Percentiles rank a stretch among this genome's conserved stretches.
Evolutionary conservation across 2,797 vertebrate species (phyloP).

Genomic region (Vultur gryphus): DNA sequence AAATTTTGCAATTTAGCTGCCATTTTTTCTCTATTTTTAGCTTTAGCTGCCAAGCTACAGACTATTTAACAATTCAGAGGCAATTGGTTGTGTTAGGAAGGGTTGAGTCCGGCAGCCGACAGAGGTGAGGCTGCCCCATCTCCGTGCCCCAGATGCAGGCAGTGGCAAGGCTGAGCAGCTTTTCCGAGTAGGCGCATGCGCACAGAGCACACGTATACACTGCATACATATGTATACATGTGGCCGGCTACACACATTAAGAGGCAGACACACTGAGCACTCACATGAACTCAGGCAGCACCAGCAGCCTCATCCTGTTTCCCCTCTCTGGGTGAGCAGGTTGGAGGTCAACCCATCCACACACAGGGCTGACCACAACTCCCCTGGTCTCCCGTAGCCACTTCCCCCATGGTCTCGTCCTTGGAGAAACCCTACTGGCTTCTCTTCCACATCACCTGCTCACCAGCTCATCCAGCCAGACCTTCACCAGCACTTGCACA

Average conservation of each 20-base stretch:
- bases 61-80: background rate
- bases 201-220: background rate
- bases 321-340: background rate
- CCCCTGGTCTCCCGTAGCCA: background rate
- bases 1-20: background rate
- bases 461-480: background rate
- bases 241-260: fast-evolving
- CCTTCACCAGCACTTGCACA: background rate
- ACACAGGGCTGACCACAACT: background rate
- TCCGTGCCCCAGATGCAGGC: background rate
- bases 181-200: background rate
- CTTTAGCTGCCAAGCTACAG: background rate
- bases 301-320: background rate
- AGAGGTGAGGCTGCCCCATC: background rate
- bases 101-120: fast-evolving
- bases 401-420: fast-evolving
- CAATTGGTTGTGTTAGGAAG: background rate
- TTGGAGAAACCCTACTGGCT: background rate
- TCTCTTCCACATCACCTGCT: background rate
- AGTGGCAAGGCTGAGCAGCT: background rate
- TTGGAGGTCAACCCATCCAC: background rate
- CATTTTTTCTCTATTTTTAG: background rate
- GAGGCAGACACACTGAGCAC: too few species aligned
- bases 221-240: fast-evolving
- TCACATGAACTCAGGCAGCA: background rate